Conservation (phyloP, 2,888 invertebrate genomes). For the Acholoe squamosa region DNA sequence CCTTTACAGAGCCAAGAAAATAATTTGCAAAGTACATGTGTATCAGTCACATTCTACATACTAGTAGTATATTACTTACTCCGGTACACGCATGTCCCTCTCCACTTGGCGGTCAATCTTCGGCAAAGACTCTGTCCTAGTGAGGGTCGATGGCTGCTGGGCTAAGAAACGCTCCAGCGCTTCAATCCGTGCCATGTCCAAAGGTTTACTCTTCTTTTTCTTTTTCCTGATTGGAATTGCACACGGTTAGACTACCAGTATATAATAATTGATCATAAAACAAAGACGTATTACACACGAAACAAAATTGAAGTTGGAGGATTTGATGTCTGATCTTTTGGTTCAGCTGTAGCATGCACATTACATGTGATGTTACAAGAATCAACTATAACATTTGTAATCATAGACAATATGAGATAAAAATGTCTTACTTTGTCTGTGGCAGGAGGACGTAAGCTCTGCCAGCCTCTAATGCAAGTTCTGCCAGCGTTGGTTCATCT, state of each 20-base stretch:
- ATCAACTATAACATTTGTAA: no score
- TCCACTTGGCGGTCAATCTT: conserved; percentile 74
- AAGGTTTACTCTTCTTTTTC: conserved; percentile 70
- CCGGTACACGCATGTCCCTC: conserved; percentile 77
- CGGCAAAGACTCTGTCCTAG: conserved; percentile 74
- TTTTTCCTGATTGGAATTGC: background rate
- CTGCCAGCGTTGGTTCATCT: conserved; percentile 77
- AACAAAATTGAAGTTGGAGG: no score
- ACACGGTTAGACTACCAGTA: no score
- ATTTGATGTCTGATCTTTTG: no score
- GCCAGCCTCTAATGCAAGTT: conserved; percentile 80
- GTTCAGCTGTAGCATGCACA: no score
- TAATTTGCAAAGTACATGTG: no score
- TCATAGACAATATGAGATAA: no score
- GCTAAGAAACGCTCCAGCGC: conserved; percentile 78
- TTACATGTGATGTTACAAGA: no score
- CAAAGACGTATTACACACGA: no score
- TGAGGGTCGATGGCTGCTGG: conserved; percentile 71
- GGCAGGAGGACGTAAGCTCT: conserved; percentile 81
- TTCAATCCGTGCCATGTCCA: conserved; percentile 78
- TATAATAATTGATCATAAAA: no score
- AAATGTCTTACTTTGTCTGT: conserved; percentile 57
- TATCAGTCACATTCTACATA: no score
- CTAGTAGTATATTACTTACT: conserved; percentile 68
- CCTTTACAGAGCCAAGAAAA: no score